Base-by-base conservation (phyloP, 2,797 vertebrate species). In the Lagocephalus sceleratus region DNA sequence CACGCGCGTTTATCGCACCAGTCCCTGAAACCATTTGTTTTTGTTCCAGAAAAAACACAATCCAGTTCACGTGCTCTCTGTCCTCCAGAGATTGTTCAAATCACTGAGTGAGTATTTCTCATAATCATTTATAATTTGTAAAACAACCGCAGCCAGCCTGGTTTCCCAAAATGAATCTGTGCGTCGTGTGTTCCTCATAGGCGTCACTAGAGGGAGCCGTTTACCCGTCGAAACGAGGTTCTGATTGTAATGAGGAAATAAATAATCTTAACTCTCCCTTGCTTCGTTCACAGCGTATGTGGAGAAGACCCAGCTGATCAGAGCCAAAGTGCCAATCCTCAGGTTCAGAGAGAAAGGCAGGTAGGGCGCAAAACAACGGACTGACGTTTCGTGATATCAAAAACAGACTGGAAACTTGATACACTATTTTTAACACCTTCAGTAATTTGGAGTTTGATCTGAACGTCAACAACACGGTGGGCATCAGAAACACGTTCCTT, bases 401-500 rank as follows among this genome's bases (percentile, higher is more conserved):
- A 25, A 14, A 35, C 11, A 35, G 32, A 2, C 32, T 35, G 32
- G 32, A 35, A 10, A 35, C 23, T 25, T 4, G 1, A 4, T 35
- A 29, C 6, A 35, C 11, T 35, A 35, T 35, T 35, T 35, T 14
- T 35, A 10, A 35, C 32, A 14, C 14, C 32, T 35, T 35, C 52
- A 98, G 97, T 78, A 87, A 90, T 74, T 85, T 97, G 85, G 94
- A 98, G 86, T 98, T 97, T 77, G 97, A 99, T 89, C 93, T 99
- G 89, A 99, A 99, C 87, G 88, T 98, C 84, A 98, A 98, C 91
- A 98, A 97, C 91, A 86, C 92, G 50, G 93, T 96, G 68, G 95
- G 96, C 80, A 98, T 99, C 92, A 92, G 96, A 86, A 99, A 99
- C 83, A 99, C 97, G 73, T 98, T 99, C 86, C 93, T 99, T 78